Conservation (phyloP, 2,888 invertebrate species). For the Xanthorhoe spadicearia region DNA sequence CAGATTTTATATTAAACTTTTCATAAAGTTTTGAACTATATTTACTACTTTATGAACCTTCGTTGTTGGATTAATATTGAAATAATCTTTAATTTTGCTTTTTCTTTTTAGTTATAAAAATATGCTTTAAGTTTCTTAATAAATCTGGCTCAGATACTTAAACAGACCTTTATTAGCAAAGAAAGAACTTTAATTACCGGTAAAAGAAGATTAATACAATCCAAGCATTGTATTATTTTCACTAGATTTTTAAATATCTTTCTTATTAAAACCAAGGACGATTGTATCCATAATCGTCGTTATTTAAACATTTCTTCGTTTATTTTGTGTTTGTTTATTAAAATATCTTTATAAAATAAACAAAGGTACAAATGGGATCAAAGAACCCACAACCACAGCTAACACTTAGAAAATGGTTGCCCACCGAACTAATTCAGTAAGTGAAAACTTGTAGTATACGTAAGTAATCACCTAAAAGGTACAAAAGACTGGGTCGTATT, state of each 20-base stretch:
- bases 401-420: slow-evolving; percentile 1
- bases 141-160: not conserved
- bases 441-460: not conserved
- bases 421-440: not conserved
- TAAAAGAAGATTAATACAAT: not conserved
- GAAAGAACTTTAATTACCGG: slow-evolving; percentile 1
- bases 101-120: not conserved
- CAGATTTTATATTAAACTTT: too few relatives aligned
- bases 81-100: not conserved
- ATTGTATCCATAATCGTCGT: too few relatives aligned
- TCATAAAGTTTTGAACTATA: too few relatives aligned
- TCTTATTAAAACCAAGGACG: not conserved
- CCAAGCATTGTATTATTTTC: not conserved
- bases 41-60: too few relatives aligned
- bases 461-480: slow-evolving; percentile 7
- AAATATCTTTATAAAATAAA: not conserved
- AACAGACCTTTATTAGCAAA: not conserved
- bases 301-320: too few relatives aligned
- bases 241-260: not conserved
- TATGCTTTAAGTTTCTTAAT: slow-evolving; percentile 3
- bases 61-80: not conserved
- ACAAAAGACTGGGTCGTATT: slow-evolving; percentile 4
- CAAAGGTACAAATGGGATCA: not conserved
- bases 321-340: too few relatives aligned
- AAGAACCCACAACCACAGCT: not conserved